Evolutionary conservation across 2,888 invertebrate species (phyloP).

Genomic region (Mimas tiliae): DNA sequence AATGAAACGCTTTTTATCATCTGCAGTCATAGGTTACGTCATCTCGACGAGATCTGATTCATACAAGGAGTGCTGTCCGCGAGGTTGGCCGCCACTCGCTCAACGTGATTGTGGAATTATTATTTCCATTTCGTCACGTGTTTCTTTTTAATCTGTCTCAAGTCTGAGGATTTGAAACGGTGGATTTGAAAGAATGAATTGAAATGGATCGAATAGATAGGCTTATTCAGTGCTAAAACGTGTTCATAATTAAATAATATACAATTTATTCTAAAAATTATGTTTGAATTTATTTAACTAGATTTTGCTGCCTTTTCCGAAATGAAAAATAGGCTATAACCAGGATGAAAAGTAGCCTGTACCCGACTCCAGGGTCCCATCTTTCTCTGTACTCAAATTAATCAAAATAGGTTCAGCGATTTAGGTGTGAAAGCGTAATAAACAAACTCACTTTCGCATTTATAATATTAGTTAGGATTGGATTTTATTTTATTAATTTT

Average conservation of each 20-base stretch:
- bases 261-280: no score
- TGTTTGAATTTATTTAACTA: no score
- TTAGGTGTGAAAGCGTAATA: no score
- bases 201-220: background rate
- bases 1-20: slow-evolving; percentile 25
- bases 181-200: background rate
- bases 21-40: slow-evolving; percentile 29
- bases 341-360: no score
- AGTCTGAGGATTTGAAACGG: background rate
- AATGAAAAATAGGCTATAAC: no score
- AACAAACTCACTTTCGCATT: no score
- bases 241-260: background rate
- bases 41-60: slow-evolving; percentile 29
- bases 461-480: no score
- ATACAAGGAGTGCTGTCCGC: slow-evolving; percentile 24
- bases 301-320: no score
- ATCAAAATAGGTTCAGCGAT: no score
- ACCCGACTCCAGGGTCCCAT: no score
- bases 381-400: no score
- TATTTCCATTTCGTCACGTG: slow-evolving; percentile 16
- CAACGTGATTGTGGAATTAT: slow-evolving; percentile 11
- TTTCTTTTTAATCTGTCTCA: slow-evolving; percentile 9
- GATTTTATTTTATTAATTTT: background rate
- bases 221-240: background rate
- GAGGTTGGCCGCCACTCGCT: background rate